A percentile compares a stretch with the other conserved stretches of the same genome.
Evolutionary conservation across 2,113 vertebrate genomes (phyloP).

Genomic region (Ptilorrhoa leucosticta): DNA sequence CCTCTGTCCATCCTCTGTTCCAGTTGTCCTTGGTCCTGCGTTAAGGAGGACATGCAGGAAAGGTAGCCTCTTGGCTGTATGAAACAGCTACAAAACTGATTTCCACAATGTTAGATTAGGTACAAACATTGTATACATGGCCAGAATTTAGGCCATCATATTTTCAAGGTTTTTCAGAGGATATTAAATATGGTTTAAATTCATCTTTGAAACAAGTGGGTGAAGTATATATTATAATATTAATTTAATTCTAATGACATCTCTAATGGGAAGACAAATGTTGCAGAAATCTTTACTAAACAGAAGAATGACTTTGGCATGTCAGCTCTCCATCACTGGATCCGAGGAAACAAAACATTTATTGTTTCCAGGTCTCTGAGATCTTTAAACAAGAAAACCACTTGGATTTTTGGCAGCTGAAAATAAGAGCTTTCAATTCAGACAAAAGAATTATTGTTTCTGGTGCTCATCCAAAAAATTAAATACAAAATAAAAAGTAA

Average conservation of each 20-base stretch:
- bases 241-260: neutral
- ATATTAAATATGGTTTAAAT: neutral
- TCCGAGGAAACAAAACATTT: neutral
- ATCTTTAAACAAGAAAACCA: neutral
- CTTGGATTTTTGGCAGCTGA: neutral
- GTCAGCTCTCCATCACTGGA: neutral
- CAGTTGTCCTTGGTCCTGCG: neutral
- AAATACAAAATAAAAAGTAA: constrained; percentile 15
- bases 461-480: neutral
- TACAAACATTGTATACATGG: neutral
- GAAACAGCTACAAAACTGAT: neutral
- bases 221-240: neutral
- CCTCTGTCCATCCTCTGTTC: neutral
- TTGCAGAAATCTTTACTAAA: neutral
- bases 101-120: neutral
- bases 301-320: neutral
- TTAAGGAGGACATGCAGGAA: neutral
- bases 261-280: neutral
- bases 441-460: constrained; percentile 29
- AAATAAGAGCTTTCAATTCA: constrained; percentile 26
- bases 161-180: neutral
- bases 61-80: neutral
- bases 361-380: neutral
- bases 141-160: neutral
- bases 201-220: neutral